Evolutionary conservation across 2,113 vertebrate species (phyloP), one percentile per base, ranked within the genome.

Genomic region (Lophura nycthemera): DNA sequence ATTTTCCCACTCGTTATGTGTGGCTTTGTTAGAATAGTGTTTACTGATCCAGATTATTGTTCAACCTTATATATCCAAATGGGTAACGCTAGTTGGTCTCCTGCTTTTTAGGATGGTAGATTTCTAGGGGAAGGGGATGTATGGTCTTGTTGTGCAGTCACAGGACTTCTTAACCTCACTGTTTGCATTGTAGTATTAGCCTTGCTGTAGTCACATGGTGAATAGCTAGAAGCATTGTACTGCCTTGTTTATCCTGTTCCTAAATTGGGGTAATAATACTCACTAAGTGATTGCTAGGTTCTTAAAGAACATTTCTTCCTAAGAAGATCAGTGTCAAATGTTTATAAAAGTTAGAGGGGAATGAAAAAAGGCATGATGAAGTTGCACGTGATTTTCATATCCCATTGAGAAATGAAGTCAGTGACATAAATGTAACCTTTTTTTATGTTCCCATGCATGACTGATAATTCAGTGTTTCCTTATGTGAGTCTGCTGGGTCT

Each of bases 101-200:
- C 94, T 89, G 50, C 93, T 95, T 92, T 93, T 93, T 86, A 95
- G 95, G 94, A 70, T 79, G 73, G 82, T 94, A 91, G 63, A 88
- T 96, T 95, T 93, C 77, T 94, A 88, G 75, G 60, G 42, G 83
- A 95, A 96, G 40, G 65, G 45, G 56, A 92, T 71, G 29, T 38
- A 27, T 5, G 17, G 34, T 71, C 42, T 89, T 77, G 36, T 76
- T 72, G 25, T 72, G 34, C 77, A 10, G 47, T 94, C 82, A 88
- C 43, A 86, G 69, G 47, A 60, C 57, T 91, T 90, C 25, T 59
- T 61, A 59, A 71, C 19, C 54, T 81, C 61, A 47, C 40, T 73
- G 15, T 74, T 63, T 73, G 63, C 36, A n/a, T 56, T 77, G 56
- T 85, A 50, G 63, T 85, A 34, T 54, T 89, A 82, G 45, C 64